Evolutionary conservation across 2,113 vertebrate genomes (phyloP).

Genomic region (Cephalopterus ornatus): DNA sequence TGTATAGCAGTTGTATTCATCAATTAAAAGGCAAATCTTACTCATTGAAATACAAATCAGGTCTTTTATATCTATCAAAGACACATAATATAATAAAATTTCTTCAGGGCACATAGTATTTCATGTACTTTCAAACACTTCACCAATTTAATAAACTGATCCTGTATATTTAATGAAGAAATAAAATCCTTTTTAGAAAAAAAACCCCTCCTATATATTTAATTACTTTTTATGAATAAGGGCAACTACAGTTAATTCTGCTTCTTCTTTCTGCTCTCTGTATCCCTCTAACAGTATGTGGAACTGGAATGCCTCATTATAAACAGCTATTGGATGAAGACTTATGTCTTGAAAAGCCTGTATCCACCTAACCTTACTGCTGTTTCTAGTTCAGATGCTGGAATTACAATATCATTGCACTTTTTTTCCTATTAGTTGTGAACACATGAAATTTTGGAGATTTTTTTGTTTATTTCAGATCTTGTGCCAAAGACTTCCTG

Average conservation of each 20-base stretch:
- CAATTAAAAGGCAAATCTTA: slow-evolving; percentile 65
- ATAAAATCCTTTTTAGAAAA: not conserved
- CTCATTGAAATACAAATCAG: slow-evolving; percentile 55
- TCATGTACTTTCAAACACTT: slow-evolving; percentile 35
- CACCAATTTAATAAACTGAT: slow-evolving; percentile 44
- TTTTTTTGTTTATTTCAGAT: not conserved
- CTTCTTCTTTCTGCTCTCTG: not conserved
- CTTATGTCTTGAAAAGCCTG: not conserved
- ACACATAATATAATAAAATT: slow-evolving; percentile 31
- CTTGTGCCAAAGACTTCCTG: not conserved
- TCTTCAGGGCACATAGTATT: slow-evolving; percentile 47
- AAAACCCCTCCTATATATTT: not conserved
- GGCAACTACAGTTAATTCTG: not conserved
- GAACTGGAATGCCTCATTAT: not conserved
- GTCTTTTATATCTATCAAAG: slow-evolving; percentile 53
- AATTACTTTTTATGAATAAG: not conserved
- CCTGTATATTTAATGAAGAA: slow-evolving; percentile 45
- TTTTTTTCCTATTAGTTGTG: not conserved
- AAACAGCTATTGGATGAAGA: not conserved
- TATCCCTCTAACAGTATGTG: not conserved
- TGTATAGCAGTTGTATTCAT: slow-evolving; percentile 49
- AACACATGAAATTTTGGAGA: not conserved
- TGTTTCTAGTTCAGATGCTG: not conserved
- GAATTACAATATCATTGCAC: not conserved
- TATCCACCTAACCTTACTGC: not conserved